Conservation (phyloP, 2,797 vertebrate species). For the Smutsia gigantea region DNA sequence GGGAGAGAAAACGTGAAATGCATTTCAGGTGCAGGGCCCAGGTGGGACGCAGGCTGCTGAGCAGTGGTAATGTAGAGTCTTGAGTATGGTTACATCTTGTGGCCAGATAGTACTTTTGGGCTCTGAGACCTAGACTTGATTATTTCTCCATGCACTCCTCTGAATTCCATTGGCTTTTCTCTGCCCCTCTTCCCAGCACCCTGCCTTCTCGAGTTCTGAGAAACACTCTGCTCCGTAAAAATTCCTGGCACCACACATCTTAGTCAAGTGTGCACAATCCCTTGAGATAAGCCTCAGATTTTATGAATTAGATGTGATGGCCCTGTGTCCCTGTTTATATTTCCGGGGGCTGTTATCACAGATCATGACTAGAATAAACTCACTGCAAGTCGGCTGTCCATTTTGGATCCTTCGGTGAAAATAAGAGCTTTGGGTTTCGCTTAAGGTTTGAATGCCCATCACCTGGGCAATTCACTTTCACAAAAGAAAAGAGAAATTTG, state of each 20-base stretch:
- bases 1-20: neutral
- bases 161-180: neutral
- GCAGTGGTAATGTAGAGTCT: neutral
- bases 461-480: neutral
- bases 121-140: neutral
- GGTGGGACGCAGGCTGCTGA: neutral
- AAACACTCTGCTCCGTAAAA: constrained; percentile 22
- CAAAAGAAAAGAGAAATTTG: constrained; percentile 39
- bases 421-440: constrained; percentile 22
- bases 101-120: neutral
- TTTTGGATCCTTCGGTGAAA: constrained; percentile 37
- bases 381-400: neutral
- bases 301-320: constrained; percentile 16
- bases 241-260: neutral
- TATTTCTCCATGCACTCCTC: neutral
- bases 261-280: neutral
- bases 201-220: neutral
- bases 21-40: neutral
- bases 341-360: constrained; percentile 42
- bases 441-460: neutral
- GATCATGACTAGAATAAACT: constrained; percentile 34
- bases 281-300: constrained; percentile 54
- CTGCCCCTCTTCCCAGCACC: neutral
- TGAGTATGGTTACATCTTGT: neutral
- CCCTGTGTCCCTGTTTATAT: neutral